A percentile compares a stretch with the other conserved stretches of the same genome.
Conservation (phyloP, 2,888 invertebrate species). For the Endomychus coccineus region DNA sequence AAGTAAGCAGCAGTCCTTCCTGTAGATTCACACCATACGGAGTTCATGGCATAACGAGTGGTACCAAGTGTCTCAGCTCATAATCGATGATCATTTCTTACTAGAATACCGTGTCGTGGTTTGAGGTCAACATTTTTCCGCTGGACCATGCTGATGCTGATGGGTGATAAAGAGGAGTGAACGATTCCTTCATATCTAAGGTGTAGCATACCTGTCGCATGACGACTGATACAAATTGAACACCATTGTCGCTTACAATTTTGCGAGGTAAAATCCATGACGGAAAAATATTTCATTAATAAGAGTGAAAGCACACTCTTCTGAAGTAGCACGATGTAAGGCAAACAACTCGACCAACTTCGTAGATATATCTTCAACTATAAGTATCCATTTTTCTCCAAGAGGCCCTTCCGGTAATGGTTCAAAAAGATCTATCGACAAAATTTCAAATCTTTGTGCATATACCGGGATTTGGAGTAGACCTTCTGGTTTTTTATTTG, state of each 20-base stretch:
- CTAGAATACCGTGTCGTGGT: too few species aligned
- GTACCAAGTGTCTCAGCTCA: too few species aligned
- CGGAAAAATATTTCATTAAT: conserved; percentile 28
- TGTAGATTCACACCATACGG: too few species aligned
- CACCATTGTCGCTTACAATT: conserved; percentile 35
- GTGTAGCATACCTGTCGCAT: conserved; percentile 33
- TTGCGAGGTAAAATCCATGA: conserved; percentile 32
- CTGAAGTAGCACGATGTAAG: conserved; percentile 21
- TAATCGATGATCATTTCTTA: too few species aligned
- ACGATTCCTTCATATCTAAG: too few species aligned
- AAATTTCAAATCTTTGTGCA: conserved; percentile 25
- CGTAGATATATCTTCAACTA: conserved; percentile 28
- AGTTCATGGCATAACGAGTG: too few species aligned
- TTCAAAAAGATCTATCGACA: conserved; percentile 29
- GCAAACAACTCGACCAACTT: conserved; percentile 27
- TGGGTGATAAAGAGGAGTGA: too few species aligned
- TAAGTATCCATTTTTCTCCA: conserved; percentile 23
- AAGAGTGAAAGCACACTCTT: conserved; percentile 23
- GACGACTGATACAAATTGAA: conserved; percentile 30
- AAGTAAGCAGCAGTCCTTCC: too few species aligned
- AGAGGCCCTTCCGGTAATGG: conserved; percentile 22
- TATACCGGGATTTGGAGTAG: conserved; percentile 25
- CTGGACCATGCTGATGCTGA: too few species aligned
- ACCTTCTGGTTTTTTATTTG: conserved; percentile 27
- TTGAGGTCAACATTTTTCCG: too few species aligned